Evolutionary conservation across 2,888 invertebrate species (phyloP).

Genomic region (Diadegma fenestrale): DNA sequence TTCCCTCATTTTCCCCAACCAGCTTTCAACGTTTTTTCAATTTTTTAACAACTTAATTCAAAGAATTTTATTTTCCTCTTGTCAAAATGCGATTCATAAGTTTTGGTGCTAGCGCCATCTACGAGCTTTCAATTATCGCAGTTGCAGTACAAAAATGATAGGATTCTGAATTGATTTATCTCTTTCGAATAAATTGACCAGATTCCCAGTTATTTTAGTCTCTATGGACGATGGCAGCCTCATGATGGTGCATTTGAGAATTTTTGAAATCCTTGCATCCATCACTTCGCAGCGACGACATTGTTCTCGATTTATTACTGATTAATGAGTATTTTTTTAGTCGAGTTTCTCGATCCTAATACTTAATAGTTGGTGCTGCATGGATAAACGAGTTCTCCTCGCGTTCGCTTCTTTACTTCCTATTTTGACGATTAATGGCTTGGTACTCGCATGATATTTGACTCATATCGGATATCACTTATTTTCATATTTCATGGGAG

Average conservation of each 20-base stretch:
- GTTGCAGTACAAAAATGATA: constrained; percentile 6
- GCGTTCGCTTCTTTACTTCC: neutral
- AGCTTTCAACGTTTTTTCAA: neutral
- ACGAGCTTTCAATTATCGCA: constrained; percentile 16
- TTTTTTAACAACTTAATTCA: too few relatives aligned
- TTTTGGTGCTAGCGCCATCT: neutral
- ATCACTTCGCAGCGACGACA: constrained; percentile 14
- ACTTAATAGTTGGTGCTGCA: neutral
- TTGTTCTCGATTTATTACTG: constrained; percentile 13
- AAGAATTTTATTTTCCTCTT: neutral
- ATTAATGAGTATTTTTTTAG: constrained; percentile 15
- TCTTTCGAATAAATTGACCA: constrained; percentile 26
- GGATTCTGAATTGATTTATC: constrained; percentile 3
- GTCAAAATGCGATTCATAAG: neutral
- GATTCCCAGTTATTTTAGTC: constrained; percentile 2
- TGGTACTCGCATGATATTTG: constrained; percentile 2
- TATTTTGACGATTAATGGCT: constrained; percentile 1
- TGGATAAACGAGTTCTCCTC: neutral
- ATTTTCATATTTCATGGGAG: neutral
- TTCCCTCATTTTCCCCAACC: neutral
- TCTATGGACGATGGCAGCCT: neutral
- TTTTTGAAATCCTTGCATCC: constrained; percentile 20
- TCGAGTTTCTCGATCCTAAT: neutral
- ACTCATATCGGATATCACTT: neutral
- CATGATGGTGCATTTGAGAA: neutral